These are phyloP conservation scores for Pterocles gutturalis DNA, from an alignment of 2,113 vertebrate genomes.

Conservation along the genomic window DNA sequence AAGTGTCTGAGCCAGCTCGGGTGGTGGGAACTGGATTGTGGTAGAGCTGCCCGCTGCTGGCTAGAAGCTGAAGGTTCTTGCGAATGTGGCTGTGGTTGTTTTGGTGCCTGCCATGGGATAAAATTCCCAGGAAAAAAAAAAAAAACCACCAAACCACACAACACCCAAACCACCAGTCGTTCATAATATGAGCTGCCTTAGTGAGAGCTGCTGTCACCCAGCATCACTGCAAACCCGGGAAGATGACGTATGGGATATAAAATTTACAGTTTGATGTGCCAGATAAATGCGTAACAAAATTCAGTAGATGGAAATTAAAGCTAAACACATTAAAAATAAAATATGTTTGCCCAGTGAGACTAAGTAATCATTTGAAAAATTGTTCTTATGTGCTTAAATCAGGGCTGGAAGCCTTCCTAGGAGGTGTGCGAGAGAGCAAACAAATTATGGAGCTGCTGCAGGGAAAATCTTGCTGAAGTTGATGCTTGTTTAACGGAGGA, in stretches of 20 bases:
- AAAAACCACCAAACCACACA: no score
- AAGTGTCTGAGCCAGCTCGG: background rate
- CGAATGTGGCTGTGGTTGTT: fast-evolving
- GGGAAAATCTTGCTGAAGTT: background rate
- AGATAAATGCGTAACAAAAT: background rate
- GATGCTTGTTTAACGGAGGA: background rate
- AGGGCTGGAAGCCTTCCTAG: background rate
- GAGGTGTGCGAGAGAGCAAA: background rate
- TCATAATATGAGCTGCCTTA: background rate
- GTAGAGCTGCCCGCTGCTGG: background rate
- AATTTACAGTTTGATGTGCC: background rate
- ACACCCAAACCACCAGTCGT: no score
- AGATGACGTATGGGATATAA: background rate
- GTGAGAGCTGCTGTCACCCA: background rate
- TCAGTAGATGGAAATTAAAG: background rate
- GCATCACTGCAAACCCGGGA: background rate
- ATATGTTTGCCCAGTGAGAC: background rate
- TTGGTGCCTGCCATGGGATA: fast-evolving
- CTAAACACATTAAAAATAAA: slow-evolving; percentile 37
- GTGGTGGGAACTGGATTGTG: no score
- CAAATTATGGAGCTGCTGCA: background rate
- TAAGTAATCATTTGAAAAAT: slow-evolving; percentile 11
- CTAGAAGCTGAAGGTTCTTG: background rate
- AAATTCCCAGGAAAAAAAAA: background rate
- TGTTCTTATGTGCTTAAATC: slow-evolving; percentile 4